A percentile compares a stretch with the other conserved stretches of the same genome.
Conservation (phyloP, 2,113 vertebrate species). For the Melospiza melodia region DNA sequence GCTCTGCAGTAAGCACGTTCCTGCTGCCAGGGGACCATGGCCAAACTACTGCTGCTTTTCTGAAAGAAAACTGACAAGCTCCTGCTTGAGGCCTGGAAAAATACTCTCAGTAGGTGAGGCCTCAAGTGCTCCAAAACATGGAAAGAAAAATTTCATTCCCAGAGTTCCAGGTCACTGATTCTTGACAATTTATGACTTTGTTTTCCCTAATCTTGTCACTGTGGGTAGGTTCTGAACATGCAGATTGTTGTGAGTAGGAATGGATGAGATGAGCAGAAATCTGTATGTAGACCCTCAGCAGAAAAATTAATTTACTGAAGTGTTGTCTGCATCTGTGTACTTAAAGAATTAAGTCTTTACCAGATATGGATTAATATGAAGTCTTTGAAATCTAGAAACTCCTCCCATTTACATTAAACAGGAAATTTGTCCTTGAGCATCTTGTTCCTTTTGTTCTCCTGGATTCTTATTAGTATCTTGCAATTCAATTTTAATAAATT, state of each 20-base stretch:
- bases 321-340: not conserved
- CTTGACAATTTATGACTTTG: not conserved
- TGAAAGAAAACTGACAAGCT: not conserved
- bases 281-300: not conserved
- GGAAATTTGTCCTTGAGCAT: not conserved
- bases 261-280: not conserved
- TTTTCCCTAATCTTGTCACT: not conserved
- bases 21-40: not conserved
- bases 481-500: not conserved
- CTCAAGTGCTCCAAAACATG: not conserved
- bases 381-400: not conserved
- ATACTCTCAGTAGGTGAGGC: not conserved
- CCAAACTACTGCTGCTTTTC: not conserved
- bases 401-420: not conserved
- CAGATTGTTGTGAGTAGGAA: not conserved
- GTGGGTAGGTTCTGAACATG: not conserved
- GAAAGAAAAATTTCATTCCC: not conserved
- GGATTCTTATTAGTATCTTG: not conserved
- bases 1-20: not conserved
- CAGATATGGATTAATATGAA: not conserved
- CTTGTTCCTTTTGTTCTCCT: not conserved
- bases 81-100: not conserved
- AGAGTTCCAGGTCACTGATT: not conserved
- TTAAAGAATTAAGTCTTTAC: not conserved
- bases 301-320: not conserved